Evolutionary conservation across 1,140 invertebrate genomes (phyloP), one percentile per base, ranked within the genome.

Genomic region (Luehdorfia chinensis): DNA sequence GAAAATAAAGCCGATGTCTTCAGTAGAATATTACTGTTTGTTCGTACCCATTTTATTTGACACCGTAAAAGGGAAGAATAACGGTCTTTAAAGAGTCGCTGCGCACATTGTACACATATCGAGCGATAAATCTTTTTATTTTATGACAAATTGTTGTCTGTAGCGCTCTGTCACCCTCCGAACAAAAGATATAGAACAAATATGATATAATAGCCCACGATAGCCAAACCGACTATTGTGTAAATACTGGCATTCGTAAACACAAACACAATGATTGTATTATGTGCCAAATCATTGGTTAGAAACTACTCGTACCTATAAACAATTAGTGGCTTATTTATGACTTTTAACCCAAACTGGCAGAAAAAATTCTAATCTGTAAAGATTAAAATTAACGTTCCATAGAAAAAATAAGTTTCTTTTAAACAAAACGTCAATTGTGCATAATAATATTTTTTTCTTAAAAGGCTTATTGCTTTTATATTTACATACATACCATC

Each of bases 131-230:
- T 85, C 78, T 83, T 75, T 84, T 77, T 83, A 83, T 83, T 84
- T 83, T 85, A 85, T 85, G 76, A 85, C 78, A 85, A 83, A 85
- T 83, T 74, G 80, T 80, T 77, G 75, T 78, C 70, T 66, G n/a
- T n/a, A 3, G 66, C 66, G 56, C 54, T 53, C 65, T 55, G 64
- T 73, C 64, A 68, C 75, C 73, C 77, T 68, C 65, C 53, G 55
- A 63, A 76, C 76, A 75, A 84, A 68, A 68, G 71, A 59, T 70
- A 59, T 78, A 83, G 78, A 79, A 85, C 81, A 85, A 85, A 85
- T 67, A 85, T 50, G 51, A 57, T 63, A 78, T 73, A 80, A 83
- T 84, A 52, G 69, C 33, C 64, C 52, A 50, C 62, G 71, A 76
- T 76, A 64, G 74, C 62, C 77, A 69, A n/a, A 71, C 56, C 59